Conservation (phyloP, 2,888 invertebrate species). For the Ophioninae sp. region DNA sequence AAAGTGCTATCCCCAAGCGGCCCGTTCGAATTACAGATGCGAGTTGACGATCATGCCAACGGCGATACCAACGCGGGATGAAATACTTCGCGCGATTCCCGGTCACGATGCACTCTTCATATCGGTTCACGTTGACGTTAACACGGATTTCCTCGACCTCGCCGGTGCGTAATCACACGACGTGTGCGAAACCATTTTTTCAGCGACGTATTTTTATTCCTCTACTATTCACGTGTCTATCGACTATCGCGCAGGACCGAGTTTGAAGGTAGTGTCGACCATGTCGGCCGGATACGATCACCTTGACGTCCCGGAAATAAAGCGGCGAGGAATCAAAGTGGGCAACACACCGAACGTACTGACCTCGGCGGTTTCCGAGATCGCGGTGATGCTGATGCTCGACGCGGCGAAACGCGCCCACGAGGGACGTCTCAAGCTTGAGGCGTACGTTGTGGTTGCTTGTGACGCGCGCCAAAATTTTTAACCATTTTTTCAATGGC, state of each 20-base stretch:
- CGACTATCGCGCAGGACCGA: constrained; percentile 83
- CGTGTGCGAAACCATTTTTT: background rate
- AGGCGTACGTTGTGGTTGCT: constrained; percentile 81
- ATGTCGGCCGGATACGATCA: constrained; percentile 95
- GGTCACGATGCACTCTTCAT: constrained; percentile 75
- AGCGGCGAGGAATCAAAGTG: constrained; percentile 87
- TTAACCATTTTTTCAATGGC: background rate
- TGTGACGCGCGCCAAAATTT: background rate
- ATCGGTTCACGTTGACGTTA: constrained; percentile 75
- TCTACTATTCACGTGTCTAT: background rate
- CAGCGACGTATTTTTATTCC: background rate
- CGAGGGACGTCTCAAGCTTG: constrained; percentile 87
- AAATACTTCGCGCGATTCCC: constrained; percentile 71
- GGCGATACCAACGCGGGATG: constrained; percentile 61
- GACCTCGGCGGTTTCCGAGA: constrained; percentile 90
- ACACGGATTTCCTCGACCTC: constrained; percentile 84
- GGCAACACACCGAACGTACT: constrained; percentile 91
- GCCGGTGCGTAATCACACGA: constrained; percentile 82
- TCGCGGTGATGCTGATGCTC: constrained; percentile 89
- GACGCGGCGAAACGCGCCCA: constrained; percentile 89
- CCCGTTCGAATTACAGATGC: constrained; percentile 68
- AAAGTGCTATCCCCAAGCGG: background rate
- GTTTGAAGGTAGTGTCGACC: constrained; percentile 89
- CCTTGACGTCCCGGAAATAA: constrained; percentile 88
- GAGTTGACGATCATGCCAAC: constrained; percentile 73